Evolutionary conservation across 1,140 invertebrate species (phyloP), one percentile per base, ranked within the genome.

Genomic region (Drosophila bocki): DNA sequence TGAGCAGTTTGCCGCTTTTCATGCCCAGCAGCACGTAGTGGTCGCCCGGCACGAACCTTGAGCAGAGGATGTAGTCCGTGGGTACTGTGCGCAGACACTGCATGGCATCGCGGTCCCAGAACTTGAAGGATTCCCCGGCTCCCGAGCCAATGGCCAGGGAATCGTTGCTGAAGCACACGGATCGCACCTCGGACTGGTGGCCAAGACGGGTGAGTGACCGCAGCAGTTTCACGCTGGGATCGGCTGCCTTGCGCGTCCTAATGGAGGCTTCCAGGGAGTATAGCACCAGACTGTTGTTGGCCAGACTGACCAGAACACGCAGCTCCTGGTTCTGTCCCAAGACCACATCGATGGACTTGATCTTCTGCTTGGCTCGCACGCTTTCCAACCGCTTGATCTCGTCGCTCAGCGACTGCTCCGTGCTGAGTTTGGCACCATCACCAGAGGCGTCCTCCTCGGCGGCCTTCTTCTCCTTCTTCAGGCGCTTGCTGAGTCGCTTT

Each of bases 11-110:
- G 19, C 99, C 99, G 92, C 95, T 95, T 93, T 98, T 98, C 64
- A 97, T 95, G 35, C 98, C 99, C 56, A 97, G 95, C 53, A 99
- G 94, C 44, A 97, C 95, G 94, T 99, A 97, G 42, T 97, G 94
- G 93, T 99, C 98, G 41, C 98, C 98, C 22, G 98, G 97, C 9
- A 96, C 96, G 94, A 99, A 99, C 54, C 95, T 94, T n/a, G 96
- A 94, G 68, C 95, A 95, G 11, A 97, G 91, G 15, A 96, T 95
- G 91, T 96, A 96, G 57, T 95, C 94, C 53, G 93, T 93, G 76
- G 95, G 94, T 78, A 95, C 95, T 0, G 98, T 98, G 65, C 97
- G 94, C n/a, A 99, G 93, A 93, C 98, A 98, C 33, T 95, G 93
- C 78, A 97, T 94, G 11, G 96, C 96, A 67, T 93, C 97, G 95